Base-by-base conservation (phyloP, 2,113 vertebrate genomes). In the Smithornis capensis region DNA sequence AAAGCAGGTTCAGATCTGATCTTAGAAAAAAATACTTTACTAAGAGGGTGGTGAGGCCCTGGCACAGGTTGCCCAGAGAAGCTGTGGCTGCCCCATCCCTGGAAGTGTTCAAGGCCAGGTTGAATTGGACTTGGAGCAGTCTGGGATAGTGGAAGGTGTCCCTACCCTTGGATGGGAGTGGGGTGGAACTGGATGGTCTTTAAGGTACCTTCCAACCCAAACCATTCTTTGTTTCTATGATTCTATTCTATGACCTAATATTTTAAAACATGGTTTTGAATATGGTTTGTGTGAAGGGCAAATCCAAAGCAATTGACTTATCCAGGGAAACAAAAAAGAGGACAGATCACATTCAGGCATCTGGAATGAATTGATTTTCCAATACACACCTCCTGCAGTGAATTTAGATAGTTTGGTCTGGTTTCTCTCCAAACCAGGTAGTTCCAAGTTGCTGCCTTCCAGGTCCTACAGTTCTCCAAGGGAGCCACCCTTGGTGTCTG, bases 81-180 rank as follows among this genome's bases (percentile, higher is more conserved):
- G 16, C 69, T 68, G 23, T 45, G 78, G 10, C 12, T 76, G n/a
- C 11, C 7, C 25, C 55, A 47, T 69, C 55, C 70, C 31, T 69
- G 47, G 40, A 0, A 69, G 9, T 55, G 25, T 7, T 3, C 70
- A 9, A 42, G 22, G 17, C 24, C 45, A n/a, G 53, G 19, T 0
- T 82, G 33, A 38, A 67, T 0, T 0, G 19, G 16, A 9, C 13
- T 75, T 38, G 21, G 53, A 82, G 29, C 16, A 60, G 0, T 9
- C 23, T 45, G 87, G 38, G 7, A 6, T 1, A 3, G n/a, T 68
- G 45, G 53, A 22, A 47, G 5, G 3, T 53, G 24, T 27, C 45
- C 29, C 29, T 89, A 28, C 33, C 3, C 45, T 40, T 40, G 40
- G 40, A 40, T 47, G n/a, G 37, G 13, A 52, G 24, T 4, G 12